These are phyloP conservation scores for Pyrgilauda ruficollis DNA, from an alignment of 2,113 vertebrate species.

Conservation along the genomic window DNA sequence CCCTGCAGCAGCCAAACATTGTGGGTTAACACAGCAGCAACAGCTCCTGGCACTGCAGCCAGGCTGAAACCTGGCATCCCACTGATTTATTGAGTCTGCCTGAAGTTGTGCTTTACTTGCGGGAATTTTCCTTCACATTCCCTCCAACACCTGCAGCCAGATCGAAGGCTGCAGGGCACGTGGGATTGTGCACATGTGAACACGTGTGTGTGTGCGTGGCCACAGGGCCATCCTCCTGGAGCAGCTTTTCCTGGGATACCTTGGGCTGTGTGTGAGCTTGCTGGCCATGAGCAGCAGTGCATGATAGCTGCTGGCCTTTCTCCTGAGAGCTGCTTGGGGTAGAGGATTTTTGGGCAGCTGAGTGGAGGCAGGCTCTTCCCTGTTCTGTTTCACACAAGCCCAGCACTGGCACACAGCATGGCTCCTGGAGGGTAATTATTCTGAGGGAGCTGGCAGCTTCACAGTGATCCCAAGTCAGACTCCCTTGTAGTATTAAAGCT, in stretches of 20 bases:
- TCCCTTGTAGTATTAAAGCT: not conserved
- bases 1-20: not conserved
- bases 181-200: accelerated
- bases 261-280: not conserved
- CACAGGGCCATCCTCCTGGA: not conserved
- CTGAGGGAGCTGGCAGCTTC: not conserved
- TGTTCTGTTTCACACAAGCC: not conserved
- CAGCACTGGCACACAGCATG: accelerated
- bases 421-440: not conserved
- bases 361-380: not conserved
- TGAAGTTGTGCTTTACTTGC: not conserved
- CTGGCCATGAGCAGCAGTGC: not conserved
- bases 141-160: not conserved
- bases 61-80: not conserved
- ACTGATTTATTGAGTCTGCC: not conserved
- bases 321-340: not conserved
- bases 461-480: not conserved
- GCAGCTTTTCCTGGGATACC: not conserved
- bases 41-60: not conserved
- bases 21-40: not conserved
- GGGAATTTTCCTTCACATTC: not conserved
- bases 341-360: not conserved
- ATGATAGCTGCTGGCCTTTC: not conserved
- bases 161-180: accelerated
- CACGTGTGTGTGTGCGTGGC: accelerated